phyloP scores from a whole-genome alignment of 2,888 invertebrate species.

The Opisthograptis luteolata region DNA sequence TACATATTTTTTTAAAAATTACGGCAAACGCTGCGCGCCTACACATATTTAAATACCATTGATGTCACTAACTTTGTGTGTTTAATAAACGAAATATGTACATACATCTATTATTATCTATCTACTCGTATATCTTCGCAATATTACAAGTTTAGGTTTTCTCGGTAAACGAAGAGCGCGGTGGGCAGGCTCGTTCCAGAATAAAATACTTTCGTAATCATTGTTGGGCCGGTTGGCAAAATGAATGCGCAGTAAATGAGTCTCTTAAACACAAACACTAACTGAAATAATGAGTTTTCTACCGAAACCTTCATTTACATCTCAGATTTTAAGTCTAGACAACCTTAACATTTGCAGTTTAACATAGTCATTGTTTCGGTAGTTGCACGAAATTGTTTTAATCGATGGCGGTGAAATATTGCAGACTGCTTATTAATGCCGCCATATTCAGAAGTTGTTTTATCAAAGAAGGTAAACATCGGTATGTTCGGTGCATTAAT shows the following conservation, averaged over 20 bases:
- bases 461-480: not conserved
- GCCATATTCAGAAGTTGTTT: not conserved
- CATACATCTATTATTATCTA: too few species aligned
- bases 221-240: conserved; percentile 37
- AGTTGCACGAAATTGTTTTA: not conserved
- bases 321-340: conserved; percentile 8
- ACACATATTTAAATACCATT: conserved; percentile 25
- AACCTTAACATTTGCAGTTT: not conserved
- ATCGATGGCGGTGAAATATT: not conserved
- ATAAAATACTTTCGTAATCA: conserved; percentile 45
- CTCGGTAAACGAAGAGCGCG: conserved; percentile 18
- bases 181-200: conserved; percentile 29
- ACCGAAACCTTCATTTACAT: conserved; percentile 30
- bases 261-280: conserved; percentile 39
- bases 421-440: not conserved
- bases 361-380: conserved; percentile 1
- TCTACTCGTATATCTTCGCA: conserved; percentile 32
- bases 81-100: conserved; percentile 33
- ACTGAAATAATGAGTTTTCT: conserved; percentile 41
- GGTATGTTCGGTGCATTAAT: too few species aligned
- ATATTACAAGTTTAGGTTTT: conserved; percentile 29
- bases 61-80: conserved; percentile 23
- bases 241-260: conserved; percentile 41
- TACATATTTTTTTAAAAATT: conserved; percentile 33
- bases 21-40: conserved; percentile 11